phyloP scores from a whole-genome alignment of 2,113 vertebrate species.

The Megaceryle maxima region DNA sequence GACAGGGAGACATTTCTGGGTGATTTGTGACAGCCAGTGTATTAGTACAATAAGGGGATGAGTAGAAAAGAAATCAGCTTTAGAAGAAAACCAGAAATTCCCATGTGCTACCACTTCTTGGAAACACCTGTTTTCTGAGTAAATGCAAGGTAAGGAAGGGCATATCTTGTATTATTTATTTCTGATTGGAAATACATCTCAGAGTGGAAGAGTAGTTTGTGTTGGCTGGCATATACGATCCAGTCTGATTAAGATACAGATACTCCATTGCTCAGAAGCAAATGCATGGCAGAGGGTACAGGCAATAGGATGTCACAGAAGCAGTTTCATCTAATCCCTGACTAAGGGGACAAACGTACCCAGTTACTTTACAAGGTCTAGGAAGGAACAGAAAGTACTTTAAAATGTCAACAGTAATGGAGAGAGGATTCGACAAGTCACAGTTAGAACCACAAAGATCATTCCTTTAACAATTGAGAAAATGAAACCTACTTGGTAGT shows the following conservation, averaged over 20 bases:
- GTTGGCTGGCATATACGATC: neutral
- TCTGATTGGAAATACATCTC: neutral
- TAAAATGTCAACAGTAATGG: neutral
- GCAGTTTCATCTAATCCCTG: neutral
- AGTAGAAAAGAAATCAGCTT: neutral
- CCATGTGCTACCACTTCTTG: neutral
- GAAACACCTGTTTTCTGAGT: constrained; percentile 50
- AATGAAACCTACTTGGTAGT: constrained; percentile 54
- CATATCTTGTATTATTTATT: constrained; percentile 27
- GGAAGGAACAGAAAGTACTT: neutral
- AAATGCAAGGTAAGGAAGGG: neutral
- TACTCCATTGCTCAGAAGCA: neutral
- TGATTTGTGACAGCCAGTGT: constrained; percentile 5
- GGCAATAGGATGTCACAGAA: neutral
- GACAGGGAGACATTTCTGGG: neutral
- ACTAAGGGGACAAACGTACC: neutral
- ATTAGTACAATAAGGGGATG: neutral
- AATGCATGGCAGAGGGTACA: neutral
- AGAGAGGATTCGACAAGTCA: constrained; percentile 20
- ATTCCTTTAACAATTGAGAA: constrained; percentile 54
- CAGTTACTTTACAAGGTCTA: neutral
- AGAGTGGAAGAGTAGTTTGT: neutral
- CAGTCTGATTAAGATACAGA: neutral
- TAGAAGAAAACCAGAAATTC: constrained; percentile 31
- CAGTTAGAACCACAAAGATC: constrained; percentile 39